phyloP scores from a whole-genome alignment of 2,888 invertebrate genomes.

The Ennomos fuscantarius region DNA sequence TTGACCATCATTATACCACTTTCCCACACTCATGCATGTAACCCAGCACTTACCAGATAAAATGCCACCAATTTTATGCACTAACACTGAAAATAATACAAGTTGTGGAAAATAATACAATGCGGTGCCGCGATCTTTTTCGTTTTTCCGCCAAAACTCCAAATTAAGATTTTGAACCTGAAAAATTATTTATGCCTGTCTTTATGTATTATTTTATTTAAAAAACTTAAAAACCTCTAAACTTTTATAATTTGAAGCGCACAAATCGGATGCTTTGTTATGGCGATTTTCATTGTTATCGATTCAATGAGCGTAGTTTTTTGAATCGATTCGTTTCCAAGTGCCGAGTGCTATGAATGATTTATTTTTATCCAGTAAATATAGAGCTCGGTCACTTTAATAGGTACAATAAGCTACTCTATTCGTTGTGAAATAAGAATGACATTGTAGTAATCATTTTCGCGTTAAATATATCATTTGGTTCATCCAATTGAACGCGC shows the following conservation, averaged over 20 bases:
- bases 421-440: not conserved
- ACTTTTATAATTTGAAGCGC: slow-evolving; percentile 43
- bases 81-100: no score
- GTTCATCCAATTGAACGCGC: slow-evolving; percentile 39
- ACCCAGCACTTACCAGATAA: no score
- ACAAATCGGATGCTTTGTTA: slow-evolving; percentile 65
- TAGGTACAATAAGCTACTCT: slow-evolving; percentile 1
- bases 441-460: slow-evolving; percentile 2
- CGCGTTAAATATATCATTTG: slow-evolving; percentile 31
- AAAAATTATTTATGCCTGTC: no score
- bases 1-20: no score
- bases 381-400: slow-evolving; percentile 18
- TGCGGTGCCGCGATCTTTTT: no score
- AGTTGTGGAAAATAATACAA: no score
- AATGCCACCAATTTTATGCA: no score
- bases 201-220: no score
- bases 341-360: slow-evolving; percentile 78
- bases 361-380: slow-evolving; percentile 67
- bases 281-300: slow-evolving; percentile 78
- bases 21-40: no score
- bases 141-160: no score
- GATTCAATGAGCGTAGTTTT: slow-evolving; percentile 78
- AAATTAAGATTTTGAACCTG: no score
- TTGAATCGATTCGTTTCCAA: slow-evolving; percentile 72
- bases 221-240: not conserved